Base-by-base conservation (phyloP, 1,140 invertebrate species). In the Drosophila biarmipes region DNA sequence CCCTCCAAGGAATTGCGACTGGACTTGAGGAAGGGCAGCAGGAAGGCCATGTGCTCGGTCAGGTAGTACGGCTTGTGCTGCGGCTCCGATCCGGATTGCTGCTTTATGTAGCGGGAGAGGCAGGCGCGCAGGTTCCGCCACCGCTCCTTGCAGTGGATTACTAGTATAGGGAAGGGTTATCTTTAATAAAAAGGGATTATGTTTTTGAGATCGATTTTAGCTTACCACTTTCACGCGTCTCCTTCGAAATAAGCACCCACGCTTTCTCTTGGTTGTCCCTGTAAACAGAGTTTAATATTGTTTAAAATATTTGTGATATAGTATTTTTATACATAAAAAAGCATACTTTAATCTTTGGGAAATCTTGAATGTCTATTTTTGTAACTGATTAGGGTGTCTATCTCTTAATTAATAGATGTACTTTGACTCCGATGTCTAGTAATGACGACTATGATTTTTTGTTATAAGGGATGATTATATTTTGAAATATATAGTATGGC, bases 241-340 rank as follows among this genome's bases (percentile, higher is more conserved):
- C 90, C 51, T 89, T 95, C 3, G 92, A 91, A 8, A 92, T 92
- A 4, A 91, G 67, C 29, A 77, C 52, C 92, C 92, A 92, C 6
- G 91, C 79, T 37, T 92, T 90, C 24, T 92, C 92, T 51, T 92
- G 92, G 56, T 91, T 85, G 21, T 92, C 90, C 59, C 84, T 89
- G 55, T 1, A 72, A 69, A 43, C 5, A 43, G 17, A 11, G 10
- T 43, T 43, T 0, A 19, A 0, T 5, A 19, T 11, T 19, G 10
- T 42, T 35, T 35, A 14, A 12, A 34, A 10, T 34, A 11, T 34
- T 10, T 34, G 2, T 34, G 31, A 34, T 34, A 34, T 10, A n/a
- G n/a, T 5, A 12, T 37, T 11, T 2, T 7, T 31, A 31, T 31
- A 31, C 2, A 10, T 7, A 2, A 10, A 31, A 31, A 31, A 31